A percentile compares a stretch with the other conserved stretches of the same genome.
Evolutionary conservation across 2,113 vertebrate species (phyloP).

Genomic region (Tenebrosternarchus preto): DNA sequence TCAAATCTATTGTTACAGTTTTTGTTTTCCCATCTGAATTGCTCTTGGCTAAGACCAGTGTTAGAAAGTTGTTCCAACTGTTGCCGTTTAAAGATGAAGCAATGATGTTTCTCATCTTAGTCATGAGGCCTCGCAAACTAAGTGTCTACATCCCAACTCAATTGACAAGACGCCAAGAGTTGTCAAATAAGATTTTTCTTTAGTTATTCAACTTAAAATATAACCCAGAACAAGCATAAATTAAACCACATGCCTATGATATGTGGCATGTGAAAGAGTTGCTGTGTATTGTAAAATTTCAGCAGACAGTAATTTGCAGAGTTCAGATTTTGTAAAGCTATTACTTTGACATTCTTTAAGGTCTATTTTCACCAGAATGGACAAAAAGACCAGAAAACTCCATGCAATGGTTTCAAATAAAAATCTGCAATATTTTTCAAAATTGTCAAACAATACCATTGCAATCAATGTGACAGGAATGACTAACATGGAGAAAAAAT

Average conservation of each 20-base stretch:
- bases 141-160: conserved; percentile 48
- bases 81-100: conserved; percentile 40
- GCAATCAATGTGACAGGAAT: not conserved
- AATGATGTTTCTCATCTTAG: conserved; percentile 40
- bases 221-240: conserved; percentile 55
- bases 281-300: conserved; percentile 53
- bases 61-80: conserved; percentile 43
- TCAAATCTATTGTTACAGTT: not conserved
- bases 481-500: not conserved
- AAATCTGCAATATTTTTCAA: conserved; percentile 7
- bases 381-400: conserved; percentile 64
- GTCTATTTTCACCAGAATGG: conserved; percentile 71
- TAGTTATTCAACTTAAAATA: conserved; percentile 58
- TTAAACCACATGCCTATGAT: conserved; percentile 60
- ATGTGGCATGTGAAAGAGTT: conserved; percentile 45
- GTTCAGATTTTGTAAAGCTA: conserved; percentile 61
- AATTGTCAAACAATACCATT: not conserved
- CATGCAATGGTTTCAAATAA: conserved; percentile 39
- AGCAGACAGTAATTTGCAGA: conserved; percentile 57
- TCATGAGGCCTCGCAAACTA: conserved; percentile 34
- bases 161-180: conserved; percentile 45
- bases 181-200: conserved; percentile 62
- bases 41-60: not conserved
- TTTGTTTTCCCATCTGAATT: not conserved
- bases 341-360: conserved; percentile 60